Evolutionary conservation across 2,797 vertebrate species (phyloP).

Genomic region (Helarctos malayanus): DNA sequence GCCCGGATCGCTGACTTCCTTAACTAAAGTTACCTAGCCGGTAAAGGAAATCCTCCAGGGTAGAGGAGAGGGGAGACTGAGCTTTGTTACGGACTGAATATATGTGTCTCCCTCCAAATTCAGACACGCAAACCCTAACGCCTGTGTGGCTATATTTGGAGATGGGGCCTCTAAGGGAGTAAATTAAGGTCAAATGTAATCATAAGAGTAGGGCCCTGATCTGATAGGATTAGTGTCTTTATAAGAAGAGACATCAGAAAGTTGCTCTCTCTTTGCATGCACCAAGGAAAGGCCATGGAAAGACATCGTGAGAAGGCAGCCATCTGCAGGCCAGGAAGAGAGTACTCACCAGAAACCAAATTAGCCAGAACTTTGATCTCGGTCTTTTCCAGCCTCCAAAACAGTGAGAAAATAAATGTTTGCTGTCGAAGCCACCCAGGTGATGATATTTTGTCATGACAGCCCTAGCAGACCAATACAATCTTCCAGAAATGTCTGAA

Average conservation of each 20-base stretch:
- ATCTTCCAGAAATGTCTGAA: constrained; percentile 35
- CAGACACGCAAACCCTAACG: neutral
- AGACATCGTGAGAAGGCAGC: neutral
- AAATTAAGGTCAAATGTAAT: constrained; percentile 25
- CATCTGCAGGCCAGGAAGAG: neutral
- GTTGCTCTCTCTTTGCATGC: neutral
- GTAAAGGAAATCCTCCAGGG: neutral
- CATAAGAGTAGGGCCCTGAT: neutral
- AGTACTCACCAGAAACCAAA: neutral
- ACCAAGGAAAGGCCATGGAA: neutral
- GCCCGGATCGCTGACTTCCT: neutral
- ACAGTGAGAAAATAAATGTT: constrained; percentile 19
- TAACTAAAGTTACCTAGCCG: neutral
- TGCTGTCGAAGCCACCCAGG: constrained; percentile 26
- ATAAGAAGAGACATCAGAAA: neutral
- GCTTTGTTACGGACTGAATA: neutral
- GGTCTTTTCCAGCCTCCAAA: neutral
- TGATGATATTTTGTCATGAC: neutral
- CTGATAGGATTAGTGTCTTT: neutral
- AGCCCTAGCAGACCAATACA: neutral
- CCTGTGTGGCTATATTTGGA: neutral
- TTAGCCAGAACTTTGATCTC: constrained; percentile 25
- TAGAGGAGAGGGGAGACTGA: neutral
- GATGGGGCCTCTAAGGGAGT: neutral
- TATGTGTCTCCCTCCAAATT: neutral